A percentile compares a stretch with the other conserved stretches of the same genome.
These are phyloP conservation scores for Phylloscopus trochiloides DNA, from an alignment of 2,113 vertebrate genomes.

Conservation along the genomic window DNA sequence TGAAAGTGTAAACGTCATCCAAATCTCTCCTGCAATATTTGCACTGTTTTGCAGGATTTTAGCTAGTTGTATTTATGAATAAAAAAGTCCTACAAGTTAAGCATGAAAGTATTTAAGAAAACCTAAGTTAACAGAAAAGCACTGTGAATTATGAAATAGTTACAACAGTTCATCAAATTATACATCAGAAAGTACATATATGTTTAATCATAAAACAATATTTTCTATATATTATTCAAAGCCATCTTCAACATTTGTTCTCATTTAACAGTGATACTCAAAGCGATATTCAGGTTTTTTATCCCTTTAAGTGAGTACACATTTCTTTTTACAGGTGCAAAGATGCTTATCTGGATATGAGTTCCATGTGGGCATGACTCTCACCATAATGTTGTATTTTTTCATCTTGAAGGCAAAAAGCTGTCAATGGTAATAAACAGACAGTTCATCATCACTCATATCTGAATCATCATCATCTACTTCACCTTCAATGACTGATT, in stretches of 20 bases:
- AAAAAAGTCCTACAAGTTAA: background rate
- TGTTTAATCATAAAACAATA: slow-evolving; percentile 37
- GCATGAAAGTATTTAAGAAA: slow-evolving; percentile 34
- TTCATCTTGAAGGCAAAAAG: background rate
- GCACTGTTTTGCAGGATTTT: background rate
- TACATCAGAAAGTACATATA: slow-evolving; percentile 48
- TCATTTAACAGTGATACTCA: slow-evolving; percentile 28
- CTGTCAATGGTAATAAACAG: slow-evolving; percentile 61
- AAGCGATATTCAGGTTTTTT: slow-evolving; percentile 35
- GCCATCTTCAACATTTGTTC: slow-evolving; percentile 26
- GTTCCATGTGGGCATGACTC: background rate
- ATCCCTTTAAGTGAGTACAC: slow-evolving; percentile 38
- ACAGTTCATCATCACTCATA: slow-evolving; percentile 88
- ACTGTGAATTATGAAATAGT: slow-evolving; percentile 26
- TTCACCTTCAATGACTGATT: slow-evolving; percentile 94
- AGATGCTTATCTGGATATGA: slow-evolving; percentile 10
- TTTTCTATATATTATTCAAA: slow-evolving; percentile 55
- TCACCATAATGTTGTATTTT: background rate
- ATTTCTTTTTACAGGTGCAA: slow-evolving; percentile 57
- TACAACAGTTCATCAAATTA: slow-evolving; percentile 28
- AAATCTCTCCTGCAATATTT: background rate
- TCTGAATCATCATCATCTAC: slow-evolving; percentile 94
- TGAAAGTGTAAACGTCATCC: background rate
- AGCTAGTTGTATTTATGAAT: background rate
- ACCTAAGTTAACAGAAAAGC: slow-evolving; percentile 27